Base-by-base conservation (phyloP, 2,797 vertebrate species). In the Meriones psammophilus region DNA sequence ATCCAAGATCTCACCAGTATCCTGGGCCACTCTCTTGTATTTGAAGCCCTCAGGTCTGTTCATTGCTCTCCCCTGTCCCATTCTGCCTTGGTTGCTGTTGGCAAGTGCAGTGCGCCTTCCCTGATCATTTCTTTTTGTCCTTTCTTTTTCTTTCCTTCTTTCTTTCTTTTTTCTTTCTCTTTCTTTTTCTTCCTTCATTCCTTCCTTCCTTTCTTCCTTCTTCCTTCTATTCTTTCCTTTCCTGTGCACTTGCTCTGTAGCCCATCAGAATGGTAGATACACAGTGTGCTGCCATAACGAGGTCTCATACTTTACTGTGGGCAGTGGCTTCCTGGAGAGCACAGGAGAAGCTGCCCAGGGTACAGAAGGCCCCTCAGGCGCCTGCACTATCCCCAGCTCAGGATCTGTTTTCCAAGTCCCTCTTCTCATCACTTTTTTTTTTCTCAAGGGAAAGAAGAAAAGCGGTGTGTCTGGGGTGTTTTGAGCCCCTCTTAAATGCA, bases 1-100 rank as follows among this genome's bases (percentile, higher is more conserved):
- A 15, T 71, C 69, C 18, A 14, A 74, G 76, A 64, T 24, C 50
- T 83, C 30, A 13, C 42, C 33, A 4, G 12, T 33, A 9, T 33
- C 26, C 30, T 8, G 71, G 33, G 8, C 39, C 3, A 3, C 79
- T n/a, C 12, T 26, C 42, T 78, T 18, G 26, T 36, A 8, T n/a
- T 7, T 26, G 71, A 62, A 36, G 30, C 60, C 80, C 84, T 5
- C 0, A 0, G 24, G 14, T 18, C 1, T 42, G 1, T 13, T 24
- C 15, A 5, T 36, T 12, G 9, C 5, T n/a, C 58, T 46, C 9
- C 6, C 30, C 46, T 6, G 0, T 18, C 24, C 18, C 12, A 1
- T 24, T 6, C 13, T 30, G 58, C 24, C 64, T 66, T 28, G 54
- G 8, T 42, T 22, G 7, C 71, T 66, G 4, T 28, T 12, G 28